Conservation (phyloP, 2,113 vertebrate genomes). For the Lagenorhynchus albirostris region DNA sequence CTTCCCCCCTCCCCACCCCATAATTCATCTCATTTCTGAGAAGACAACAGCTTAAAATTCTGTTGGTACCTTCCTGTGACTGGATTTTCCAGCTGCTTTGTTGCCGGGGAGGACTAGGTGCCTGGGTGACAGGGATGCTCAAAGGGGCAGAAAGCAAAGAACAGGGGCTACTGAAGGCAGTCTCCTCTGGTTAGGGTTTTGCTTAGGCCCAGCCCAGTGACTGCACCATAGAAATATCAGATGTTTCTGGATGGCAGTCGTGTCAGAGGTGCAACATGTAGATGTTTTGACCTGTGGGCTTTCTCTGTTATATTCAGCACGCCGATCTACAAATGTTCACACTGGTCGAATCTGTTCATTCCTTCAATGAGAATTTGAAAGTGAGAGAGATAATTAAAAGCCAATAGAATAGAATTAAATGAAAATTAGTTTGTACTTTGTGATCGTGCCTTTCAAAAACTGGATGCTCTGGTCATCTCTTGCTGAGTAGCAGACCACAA, state of each 20-base stretch:
- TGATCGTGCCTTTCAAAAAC: conserved; percentile 81
- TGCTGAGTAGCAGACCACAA: background rate
- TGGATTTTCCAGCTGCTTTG: background rate
- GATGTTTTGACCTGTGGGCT: background rate
- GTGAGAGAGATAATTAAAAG: conserved; percentile 25
- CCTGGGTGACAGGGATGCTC: background rate
- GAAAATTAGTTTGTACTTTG: conserved; percentile 71
- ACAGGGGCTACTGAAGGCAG: background rate
- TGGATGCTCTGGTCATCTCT: background rate
- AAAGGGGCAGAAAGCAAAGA: background rate
- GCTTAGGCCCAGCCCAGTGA: background rate
- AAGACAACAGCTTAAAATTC: background rate
- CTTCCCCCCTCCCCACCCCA: fast-evolving
- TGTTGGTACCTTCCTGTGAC: background rate
- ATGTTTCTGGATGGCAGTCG: background rate
- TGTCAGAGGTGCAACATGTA: background rate
- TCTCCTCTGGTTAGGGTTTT: background rate
- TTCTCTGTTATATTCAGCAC: background rate
- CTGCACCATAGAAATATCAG: background rate
- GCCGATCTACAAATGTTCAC: background rate
- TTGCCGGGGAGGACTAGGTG: background rate
- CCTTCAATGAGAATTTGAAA: conserved; percentile 5
- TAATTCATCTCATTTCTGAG: background rate
- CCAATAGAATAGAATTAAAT: conserved; percentile 45
- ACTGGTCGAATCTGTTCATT: background rate